Conservation (phyloP, 2,113 vertebrate genomes). For the Egretta garzetta region DNA sequence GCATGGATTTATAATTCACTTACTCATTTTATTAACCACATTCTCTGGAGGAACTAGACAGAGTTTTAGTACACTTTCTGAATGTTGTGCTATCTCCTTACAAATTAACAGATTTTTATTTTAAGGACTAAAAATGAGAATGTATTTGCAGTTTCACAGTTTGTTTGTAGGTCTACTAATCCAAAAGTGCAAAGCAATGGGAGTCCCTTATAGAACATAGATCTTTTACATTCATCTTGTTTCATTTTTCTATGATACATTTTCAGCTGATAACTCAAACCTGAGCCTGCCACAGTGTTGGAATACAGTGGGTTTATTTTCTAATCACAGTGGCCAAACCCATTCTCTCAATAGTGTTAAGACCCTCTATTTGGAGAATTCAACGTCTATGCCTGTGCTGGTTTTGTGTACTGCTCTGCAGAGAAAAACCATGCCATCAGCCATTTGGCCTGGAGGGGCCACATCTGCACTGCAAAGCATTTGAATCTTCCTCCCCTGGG, state of each 20-base stretch:
- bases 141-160: not conserved
- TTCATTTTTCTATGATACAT: not conserved
- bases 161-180: slow-evolving; percentile 4
- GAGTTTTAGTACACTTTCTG: not conserved
- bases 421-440: not conserved
- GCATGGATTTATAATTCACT: slow-evolving; percentile 24
- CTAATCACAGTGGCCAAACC: not conserved
- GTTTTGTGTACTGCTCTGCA: not conserved
- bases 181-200: not conserved
- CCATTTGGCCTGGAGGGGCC: not conserved
- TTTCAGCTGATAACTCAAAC: not conserved
- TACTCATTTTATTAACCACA: slow-evolving; percentile 39
- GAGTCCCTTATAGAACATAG: not conserved
- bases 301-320: not conserved
- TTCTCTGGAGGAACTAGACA: not conserved
- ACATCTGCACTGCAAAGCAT: not conserved
- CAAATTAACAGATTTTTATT: slow-evolving; percentile 31
- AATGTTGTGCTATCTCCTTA: slow-evolving; percentile 4
- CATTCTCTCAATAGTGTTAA: not conserved
- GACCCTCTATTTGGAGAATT: not conserved
- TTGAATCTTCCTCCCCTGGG: not conserved
- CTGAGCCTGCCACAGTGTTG: not conserved
- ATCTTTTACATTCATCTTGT: not conserved
- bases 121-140: slow-evolving; percentile 11
- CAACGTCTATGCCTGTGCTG: fast-evolving